Evolutionary conservation across 2,888 invertebrate genomes (phyloP).

Genomic region (Thalpophila matura): DNA sequence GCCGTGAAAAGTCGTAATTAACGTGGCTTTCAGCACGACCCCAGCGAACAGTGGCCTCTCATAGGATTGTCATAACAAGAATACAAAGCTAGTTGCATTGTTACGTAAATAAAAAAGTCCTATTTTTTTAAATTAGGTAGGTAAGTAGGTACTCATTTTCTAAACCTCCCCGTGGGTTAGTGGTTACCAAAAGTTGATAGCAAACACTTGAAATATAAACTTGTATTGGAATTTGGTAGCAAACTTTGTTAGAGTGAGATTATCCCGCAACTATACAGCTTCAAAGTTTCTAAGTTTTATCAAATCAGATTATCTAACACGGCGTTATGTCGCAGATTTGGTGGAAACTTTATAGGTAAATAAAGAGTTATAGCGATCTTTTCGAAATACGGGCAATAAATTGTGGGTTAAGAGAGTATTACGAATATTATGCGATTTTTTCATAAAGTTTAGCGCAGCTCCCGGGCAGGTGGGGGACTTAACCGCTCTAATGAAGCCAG

Average conservation of each 20-base stretch:
- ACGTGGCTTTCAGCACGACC: conserved; percentile 77
- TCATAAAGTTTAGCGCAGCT: conserved; percentile 67
- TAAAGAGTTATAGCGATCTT: conserved; percentile 27
- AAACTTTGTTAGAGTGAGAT: conserved; percentile 38
- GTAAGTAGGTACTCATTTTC: conserved; percentile 10
- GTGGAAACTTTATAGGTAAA: conserved; percentile 23
- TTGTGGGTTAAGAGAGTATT: conserved; percentile 34
- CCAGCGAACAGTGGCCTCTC: conserved; percentile 71
- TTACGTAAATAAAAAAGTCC: conserved; percentile 67
- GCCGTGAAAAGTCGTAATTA: conserved; percentile 81
- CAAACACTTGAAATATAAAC: conserved; percentile 35
- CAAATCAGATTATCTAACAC: conserved; percentile 42
- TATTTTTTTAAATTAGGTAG: conserved; percentile 39
- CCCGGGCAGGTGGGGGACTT: conserved; percentile 66
- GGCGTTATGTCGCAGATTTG: conserved; percentile 26
- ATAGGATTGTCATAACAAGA: conserved; percentile 75
- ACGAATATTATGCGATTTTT: conserved; percentile 65
- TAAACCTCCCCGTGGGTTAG: conserved; percentile 24
- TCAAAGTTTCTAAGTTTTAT: conserved; percentile 51
- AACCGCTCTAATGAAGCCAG: conserved; percentile 76
- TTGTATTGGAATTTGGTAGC: conserved; percentile 35
- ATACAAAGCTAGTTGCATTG: conserved; percentile 71
- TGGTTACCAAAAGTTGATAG: conserved; percentile 43
- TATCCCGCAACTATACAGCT: conserved; percentile 39
- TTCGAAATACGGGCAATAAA: conserved; percentile 18